A percentile compares a stretch with the other conserved stretches of the same genome.
These are phyloP conservation scores for Dryas iulia DNA, from an alignment of 1,140 invertebrate species.

Conservation along the genomic window DNA sequence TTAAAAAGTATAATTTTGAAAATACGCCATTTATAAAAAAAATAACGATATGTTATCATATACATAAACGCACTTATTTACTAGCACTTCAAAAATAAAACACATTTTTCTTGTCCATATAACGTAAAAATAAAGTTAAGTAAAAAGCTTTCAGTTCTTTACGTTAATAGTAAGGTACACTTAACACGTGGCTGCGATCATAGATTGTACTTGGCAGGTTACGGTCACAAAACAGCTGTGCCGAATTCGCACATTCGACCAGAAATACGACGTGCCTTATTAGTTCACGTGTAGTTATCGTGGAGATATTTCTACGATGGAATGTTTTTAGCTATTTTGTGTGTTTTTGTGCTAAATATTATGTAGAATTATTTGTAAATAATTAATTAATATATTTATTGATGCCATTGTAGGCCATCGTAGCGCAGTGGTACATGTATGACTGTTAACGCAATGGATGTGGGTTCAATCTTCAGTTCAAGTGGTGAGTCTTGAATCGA, in stretches of 20 bases:
- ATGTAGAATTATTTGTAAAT: too few species aligned
- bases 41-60: too few species aligned
- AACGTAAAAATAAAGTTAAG: not conserved
- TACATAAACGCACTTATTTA: too few species aligned
- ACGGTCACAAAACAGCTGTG: conserved; percentile 48
- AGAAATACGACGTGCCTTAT: conserved; percentile 61
- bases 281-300: conserved; percentile 49
- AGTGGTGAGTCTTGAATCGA: too few species aligned
- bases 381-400: too few species aligned
- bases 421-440: too few species aligned
- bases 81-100: too few species aligned
- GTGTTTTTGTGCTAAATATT: not conserved
- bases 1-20: too few species aligned
- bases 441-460: too few species aligned
- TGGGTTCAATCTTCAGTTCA: too few species aligned
- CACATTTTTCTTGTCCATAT: not conserved
- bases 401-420: too few species aligned
- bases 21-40: too few species aligned
- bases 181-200: not conserved
- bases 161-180: not conserved
- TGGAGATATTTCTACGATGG: conserved; percentile 29
- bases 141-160: not conserved
- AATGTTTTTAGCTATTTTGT: conserved; percentile 16
- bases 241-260: conserved; percentile 52
- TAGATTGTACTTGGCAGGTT: conserved; percentile 34